These are phyloP conservation scores for Drosophila paracracens DNA, from an alignment of 2,888 invertebrate genomes.

Conservation along the genomic window DNA sequence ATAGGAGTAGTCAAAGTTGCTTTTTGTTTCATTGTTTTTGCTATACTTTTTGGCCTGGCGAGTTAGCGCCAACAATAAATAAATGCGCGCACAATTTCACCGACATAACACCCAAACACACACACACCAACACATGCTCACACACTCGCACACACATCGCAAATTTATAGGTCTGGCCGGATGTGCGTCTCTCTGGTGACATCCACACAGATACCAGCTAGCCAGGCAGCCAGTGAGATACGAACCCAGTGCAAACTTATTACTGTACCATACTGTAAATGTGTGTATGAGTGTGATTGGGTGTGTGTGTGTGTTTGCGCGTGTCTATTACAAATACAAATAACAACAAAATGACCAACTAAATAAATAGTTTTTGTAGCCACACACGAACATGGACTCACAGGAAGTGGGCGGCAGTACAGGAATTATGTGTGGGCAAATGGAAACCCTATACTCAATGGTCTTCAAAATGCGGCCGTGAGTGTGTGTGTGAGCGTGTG, in stretches of 20 bases:
- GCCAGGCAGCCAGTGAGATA: conserved; percentile 39
- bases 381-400: conserved; percentile 44
- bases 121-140: conserved; percentile 9
- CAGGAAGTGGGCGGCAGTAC: conserved; percentile 50
- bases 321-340: conserved; percentile 80
- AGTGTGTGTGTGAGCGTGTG: conserved; percentile 3
- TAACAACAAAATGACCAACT: conserved; percentile 79
- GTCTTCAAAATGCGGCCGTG: conserved; percentile 20
- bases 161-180: conserved; percentile 75
- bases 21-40: conserved; percentile 55
- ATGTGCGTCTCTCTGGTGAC: conserved; percentile 78
- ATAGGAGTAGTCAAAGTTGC: background rate
- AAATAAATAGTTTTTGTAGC: conserved; percentile 80
- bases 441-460: conserved; percentile 58
- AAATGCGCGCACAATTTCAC: conserved; percentile 70
- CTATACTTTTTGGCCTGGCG: conserved; percentile 68
- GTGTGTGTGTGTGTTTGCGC: conserved; percentile 44
- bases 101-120: conserved; percentile 22
- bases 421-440: conserved; percentile 47
- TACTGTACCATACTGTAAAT: conserved; percentile 33
- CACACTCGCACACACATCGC: conserved; percentile 32
- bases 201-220: conserved; percentile 54
- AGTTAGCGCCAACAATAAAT: conserved; percentile 78
- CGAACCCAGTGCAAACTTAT: conserved; percentile 48
- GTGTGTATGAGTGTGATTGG: conserved; percentile 19